Evolutionary conservation across 1,140 invertebrate species (phyloP).

Genomic region (Dryas iulia): DNA sequence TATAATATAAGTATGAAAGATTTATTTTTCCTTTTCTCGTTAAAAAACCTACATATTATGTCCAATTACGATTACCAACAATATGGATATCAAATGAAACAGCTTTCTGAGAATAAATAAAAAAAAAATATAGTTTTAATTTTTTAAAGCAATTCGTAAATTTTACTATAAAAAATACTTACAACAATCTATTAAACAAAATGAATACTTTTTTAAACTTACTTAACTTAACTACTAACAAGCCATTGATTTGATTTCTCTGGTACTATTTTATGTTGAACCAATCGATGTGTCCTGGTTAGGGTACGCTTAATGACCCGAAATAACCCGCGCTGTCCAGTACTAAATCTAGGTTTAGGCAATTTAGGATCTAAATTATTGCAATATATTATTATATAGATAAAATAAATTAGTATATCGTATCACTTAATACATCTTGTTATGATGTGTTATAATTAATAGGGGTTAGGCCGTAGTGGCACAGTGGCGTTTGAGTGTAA

Average conservation of each 20-base stretch:
- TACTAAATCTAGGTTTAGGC: slow-evolving; percentile 33
- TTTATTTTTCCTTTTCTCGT: too few species aligned
- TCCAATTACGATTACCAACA: too few species aligned
- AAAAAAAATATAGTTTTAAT: too few species aligned
- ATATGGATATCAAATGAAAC: too few species aligned
- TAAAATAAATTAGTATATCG: background rate
- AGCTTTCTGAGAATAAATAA: too few species aligned
- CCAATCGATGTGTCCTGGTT: slow-evolving; percentile 38
- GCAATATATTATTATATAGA: background rate
- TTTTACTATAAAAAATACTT: too few species aligned
- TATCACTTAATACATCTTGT: background rate
- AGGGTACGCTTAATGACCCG: slow-evolving; percentile 44
- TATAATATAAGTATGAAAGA: too few species aligned
- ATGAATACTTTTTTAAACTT: background rate
- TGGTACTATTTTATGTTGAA: slow-evolving; percentile 36
- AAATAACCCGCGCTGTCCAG: slow-evolving; percentile 33
- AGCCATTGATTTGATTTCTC: slow-evolving; percentile 13
- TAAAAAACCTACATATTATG: too few species aligned
- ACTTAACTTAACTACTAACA: background rate
- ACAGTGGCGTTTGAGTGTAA: too few species aligned
- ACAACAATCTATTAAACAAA: background rate
- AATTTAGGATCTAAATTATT: slow-evolving; percentile 32
- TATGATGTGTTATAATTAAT: too few species aligned
- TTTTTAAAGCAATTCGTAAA: too few species aligned
- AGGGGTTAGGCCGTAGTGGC: too few species aligned